These are phyloP conservation scores for Coreoperca whiteheadi DNA, from an alignment of 2,113 vertebrate genomes.

Conservation along the genomic window DNA sequence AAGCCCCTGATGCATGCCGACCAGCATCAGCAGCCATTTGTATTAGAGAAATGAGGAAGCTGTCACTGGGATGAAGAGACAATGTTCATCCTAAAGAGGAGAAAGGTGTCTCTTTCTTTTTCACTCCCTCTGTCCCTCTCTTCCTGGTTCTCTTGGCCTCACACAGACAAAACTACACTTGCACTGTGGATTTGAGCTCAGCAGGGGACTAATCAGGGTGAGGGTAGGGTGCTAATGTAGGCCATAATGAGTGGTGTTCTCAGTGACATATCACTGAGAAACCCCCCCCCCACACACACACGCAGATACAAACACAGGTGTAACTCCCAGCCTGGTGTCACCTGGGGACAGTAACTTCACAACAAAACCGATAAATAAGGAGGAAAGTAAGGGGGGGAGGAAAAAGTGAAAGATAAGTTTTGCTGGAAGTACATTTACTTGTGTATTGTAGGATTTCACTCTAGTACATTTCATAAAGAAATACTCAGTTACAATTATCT, in stretches of 20 bases:
- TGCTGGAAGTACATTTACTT: not conserved
- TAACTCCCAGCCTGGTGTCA: conserved; percentile 41
- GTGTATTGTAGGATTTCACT: not conserved
- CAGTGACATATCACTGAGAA: conserved; percentile 74
- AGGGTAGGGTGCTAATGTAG: conserved; percentile 81
- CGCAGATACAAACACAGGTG: conserved; percentile 45
- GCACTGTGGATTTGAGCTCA: conserved; percentile 68
- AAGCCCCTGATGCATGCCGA: conserved; percentile 92
- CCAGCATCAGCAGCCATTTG: conserved; percentile 90
- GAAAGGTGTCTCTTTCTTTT: conserved; percentile 38
- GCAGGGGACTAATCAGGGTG: conserved; percentile 83
- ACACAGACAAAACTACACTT: conserved; percentile 38
- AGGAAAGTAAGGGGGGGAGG: not conserved
- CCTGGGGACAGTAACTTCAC: conserved; percentile 40
- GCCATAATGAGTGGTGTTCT: conserved; percentile 79
- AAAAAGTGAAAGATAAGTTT: not conserved
- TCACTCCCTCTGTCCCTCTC: conserved; percentile 6
- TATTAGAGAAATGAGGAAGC: conserved; percentile 92
- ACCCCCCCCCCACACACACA: too few species aligned
- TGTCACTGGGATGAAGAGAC: conserved; percentile 86
- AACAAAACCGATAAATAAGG: conserved; percentile 19
- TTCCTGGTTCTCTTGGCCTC: not conserved
- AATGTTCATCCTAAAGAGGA: conserved; percentile 66
- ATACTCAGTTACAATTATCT: not conserved
- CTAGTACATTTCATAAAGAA: not conserved